Evolutionary conservation across 2,113 vertebrate genomes (phyloP), one percentile per base, ranked within the genome.

Genomic region (Seriola quinqueradiata): DNA sequence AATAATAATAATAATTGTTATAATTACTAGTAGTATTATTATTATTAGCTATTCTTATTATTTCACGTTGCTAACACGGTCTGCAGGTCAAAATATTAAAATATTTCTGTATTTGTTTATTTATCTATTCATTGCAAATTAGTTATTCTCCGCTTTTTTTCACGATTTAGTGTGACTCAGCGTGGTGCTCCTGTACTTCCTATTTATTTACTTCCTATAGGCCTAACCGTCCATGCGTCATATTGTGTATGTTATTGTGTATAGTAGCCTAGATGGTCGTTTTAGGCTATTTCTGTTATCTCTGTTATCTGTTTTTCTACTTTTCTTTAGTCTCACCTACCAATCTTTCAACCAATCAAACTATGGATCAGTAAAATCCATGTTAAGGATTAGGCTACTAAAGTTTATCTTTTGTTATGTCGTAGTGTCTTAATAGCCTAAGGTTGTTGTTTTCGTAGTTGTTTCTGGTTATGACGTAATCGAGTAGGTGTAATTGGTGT

Each of bases 401-500:
- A 54, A 38, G 21, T 17, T 59, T 16, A 14, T 65, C 2, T 61
- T 16, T 5, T 17, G 4, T 38, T 7, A 58, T 59, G 1, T 52
- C 5, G 10, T 69, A 11, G 17, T 48, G 34, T 14, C 1, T 54
- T 17, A 17, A 46, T 76, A 42, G 40, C 10, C 10, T 42, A 54
- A 38, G 55, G 19, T 13, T 54, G 5, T 42, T 52, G 19, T 52
- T 52, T 7, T 3, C 19, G 58, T 36, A 6, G 13, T 10, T 70
- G 40, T 55, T 36, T 25, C 14, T 58, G 6, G 28, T 23, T 21
- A 17, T 84, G 34, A 73, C 25, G 1, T 40, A 13, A 9, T 65
- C 9, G 70, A 46, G 75, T 58, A 25, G 28, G 66, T 4, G 2
- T 74, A 63, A 77, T 68, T 80, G 64, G 40, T 19, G 16, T 58